phyloP scores from a whole-genome alignment of 2,113 vertebrate genomes.

The Aepyceros melampus region DNA sequence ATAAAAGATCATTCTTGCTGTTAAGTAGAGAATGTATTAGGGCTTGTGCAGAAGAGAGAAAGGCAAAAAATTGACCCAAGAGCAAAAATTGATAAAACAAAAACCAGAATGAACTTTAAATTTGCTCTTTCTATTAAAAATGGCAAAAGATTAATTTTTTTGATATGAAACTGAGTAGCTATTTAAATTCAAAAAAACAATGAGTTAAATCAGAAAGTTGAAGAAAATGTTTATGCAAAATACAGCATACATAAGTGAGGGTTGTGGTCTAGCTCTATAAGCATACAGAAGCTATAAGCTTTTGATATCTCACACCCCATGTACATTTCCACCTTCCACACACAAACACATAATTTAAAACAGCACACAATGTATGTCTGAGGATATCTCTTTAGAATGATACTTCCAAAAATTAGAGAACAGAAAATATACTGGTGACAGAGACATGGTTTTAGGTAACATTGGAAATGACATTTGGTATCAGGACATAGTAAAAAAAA shows the following conservation, averaged over 20 bases:
- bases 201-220: background rate
- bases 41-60: accelerated
- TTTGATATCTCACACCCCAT: background rate
- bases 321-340: background rate
- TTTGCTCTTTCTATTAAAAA: background rate
- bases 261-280: background rate
- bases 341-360: background rate
- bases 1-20: background rate
- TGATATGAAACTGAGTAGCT: background rate
- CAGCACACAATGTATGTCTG: background rate
- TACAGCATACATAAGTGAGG: background rate
- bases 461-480: background rate
- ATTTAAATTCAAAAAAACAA: background rate
- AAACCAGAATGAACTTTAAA: background rate
- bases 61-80: background rate
- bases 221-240: background rate
- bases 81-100: background rate
- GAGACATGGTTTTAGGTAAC: background rate
- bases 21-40: background rate
- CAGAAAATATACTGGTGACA: background rate
- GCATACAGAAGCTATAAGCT: background rate
- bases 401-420: background rate
- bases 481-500: background rate
- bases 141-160: background rate
- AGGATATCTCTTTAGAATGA: background rate